phyloP scores from a whole-genome alignment of 2,888 invertebrate genomes.

The Gibbula magus region DNA sequence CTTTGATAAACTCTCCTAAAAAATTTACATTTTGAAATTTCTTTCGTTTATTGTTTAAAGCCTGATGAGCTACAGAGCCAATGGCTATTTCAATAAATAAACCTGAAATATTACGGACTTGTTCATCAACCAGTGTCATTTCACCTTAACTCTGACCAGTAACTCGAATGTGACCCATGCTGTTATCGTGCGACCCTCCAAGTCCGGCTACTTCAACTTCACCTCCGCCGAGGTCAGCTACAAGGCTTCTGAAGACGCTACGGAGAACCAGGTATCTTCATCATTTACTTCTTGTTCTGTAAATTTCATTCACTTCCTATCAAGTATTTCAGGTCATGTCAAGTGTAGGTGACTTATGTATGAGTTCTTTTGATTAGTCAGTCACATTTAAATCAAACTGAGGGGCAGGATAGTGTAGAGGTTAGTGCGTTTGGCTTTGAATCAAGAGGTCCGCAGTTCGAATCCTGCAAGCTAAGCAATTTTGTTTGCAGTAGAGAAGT shows the following conservation, averaged over 20 bases:
- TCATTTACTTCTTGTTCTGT: not conserved
- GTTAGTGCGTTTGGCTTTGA: no score
- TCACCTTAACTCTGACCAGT: constrained; percentile 47
- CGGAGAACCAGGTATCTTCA: constrained; percentile 78
- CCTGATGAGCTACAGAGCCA: no score
- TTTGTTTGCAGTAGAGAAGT: no score
- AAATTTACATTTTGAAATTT: no score
- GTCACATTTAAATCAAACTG: not conserved
- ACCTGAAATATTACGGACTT: not conserved
- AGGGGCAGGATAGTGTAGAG: no score
- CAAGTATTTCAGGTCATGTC: not conserved
- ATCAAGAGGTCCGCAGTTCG: no score
- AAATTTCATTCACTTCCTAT: no score
- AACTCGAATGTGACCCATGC: constrained; percentile 95
- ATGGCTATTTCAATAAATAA: not conserved
- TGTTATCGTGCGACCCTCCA: constrained; percentile 91
- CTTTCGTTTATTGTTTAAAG: no score
- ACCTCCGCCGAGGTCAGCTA: constrained; percentile 95
- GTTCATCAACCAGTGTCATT: not conserved
- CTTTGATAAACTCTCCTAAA: no score
- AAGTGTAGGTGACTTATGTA: not conserved
- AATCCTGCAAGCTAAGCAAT: no score
- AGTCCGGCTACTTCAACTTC: constrained; percentile 96
- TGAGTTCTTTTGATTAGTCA: not conserved
- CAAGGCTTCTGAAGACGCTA: constrained; percentile 84